phyloP scores from a whole-genome alignment of 2,888 invertebrate genomes.

The Pseudolycoriella hygida region DNA sequence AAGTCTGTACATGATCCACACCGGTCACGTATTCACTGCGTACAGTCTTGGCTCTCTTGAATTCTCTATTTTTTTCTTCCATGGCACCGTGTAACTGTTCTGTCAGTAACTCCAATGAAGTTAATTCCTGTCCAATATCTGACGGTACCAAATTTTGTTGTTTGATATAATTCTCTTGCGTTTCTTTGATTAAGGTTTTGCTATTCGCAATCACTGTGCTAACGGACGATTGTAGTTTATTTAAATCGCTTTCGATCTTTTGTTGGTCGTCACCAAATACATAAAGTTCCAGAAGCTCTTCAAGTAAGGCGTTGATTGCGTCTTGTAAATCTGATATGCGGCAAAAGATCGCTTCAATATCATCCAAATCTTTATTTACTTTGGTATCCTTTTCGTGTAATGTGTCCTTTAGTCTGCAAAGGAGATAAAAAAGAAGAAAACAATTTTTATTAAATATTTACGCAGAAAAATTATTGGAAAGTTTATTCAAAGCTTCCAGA shows the following conservation, averaged over 20 bases:
- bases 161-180: slow-evolving; percentile 42
- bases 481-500: no score
- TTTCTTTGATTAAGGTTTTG: slow-evolving; percentile 38
- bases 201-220: slow-evolving; percentile 37
- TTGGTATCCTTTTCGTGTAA: slow-evolving; percentile 59
- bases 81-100: slow-evolving; percentile 63
- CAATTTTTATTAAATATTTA: neutral
- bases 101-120: slow-evolving; percentile 61
- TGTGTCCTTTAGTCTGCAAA: slow-evolving; percentile 60
- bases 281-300: slow-evolving; percentile 52
- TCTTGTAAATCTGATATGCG: slow-evolving; percentile 50
- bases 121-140: slow-evolving; percentile 64
- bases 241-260: slow-evolving; percentile 40
- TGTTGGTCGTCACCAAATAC: slow-evolving; percentile 59
- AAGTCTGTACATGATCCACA: slow-evolving; percentile 62
- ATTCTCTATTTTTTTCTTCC: slow-evolving; percentile 77
- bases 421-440: slow-evolving; percentile 17
- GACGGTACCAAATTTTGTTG: slow-evolving; percentile 47
- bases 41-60: slow-evolving; percentile 68
- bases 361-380: slow-evolving; percentile 54
- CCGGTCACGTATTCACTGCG: slow-evolving; percentile 63
- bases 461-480: neutral
- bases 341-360: slow-evolving; percentile 55
- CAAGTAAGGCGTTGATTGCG: slow-evolving; percentile 44
- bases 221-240: slow-evolving; percentile 37